phyloP scores from a whole-genome alignment of 1,140 invertebrate genomes.

The Mercenaria mercenaria region DNA sequence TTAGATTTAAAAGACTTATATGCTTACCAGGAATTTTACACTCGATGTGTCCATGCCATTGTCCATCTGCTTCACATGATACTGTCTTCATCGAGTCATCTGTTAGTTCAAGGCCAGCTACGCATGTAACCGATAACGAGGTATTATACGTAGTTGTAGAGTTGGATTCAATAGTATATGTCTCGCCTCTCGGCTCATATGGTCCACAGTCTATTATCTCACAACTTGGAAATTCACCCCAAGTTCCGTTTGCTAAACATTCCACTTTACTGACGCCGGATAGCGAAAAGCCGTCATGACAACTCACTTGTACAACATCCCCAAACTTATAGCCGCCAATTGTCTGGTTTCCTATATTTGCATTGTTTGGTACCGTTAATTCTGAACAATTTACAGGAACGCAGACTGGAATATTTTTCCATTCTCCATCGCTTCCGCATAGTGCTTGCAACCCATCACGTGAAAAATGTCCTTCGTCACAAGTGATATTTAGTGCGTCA shows the following conservation, averaged over 20 bases:
- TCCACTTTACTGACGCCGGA: too few species aligned
- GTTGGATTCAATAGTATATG: not conserved
- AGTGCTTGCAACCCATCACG: not conserved
- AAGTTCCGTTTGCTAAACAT: too few species aligned
- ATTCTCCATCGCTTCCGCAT: not conserved
- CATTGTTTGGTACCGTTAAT: not conserved
- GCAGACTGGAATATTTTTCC: not conserved
- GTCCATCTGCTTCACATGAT: not conserved
- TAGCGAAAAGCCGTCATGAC: too few species aligned
- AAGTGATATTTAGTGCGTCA: not conserved
- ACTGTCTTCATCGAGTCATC: not conserved
- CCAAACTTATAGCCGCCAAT: not conserved
- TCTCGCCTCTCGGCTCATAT: too few species aligned
- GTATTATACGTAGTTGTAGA: not conserved
- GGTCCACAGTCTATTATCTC: conserved; percentile 7
- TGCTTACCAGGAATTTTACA: not conserved
- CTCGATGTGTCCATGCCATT: not conserved
- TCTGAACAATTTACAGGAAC: not conserved
- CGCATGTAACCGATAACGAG: not conserved
- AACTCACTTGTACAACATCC: not conserved
- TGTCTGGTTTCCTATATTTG: not conserved
- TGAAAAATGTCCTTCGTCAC: too few species aligned
- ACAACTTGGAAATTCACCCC: not conserved
- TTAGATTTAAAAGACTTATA: too few species aligned
- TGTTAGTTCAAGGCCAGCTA: not conserved